Conservation (phyloP, 1,140 invertebrate genomes). For the Thalassaphorura encarpata region DNA sequence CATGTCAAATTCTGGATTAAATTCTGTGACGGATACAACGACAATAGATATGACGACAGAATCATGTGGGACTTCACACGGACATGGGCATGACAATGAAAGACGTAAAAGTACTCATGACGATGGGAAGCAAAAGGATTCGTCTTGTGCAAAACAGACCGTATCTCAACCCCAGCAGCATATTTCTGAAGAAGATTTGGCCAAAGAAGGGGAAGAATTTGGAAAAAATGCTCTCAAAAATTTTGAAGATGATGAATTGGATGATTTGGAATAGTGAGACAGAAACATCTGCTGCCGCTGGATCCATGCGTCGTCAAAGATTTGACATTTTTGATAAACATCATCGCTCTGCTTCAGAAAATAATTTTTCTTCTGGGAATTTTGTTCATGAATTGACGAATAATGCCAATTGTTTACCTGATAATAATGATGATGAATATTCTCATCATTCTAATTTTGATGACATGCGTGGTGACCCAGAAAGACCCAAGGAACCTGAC, state of each 20-base stretch:
- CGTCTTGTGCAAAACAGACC: too few species aligned
- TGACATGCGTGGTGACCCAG: conserved; percentile 22
- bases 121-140: background rate
- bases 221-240: conserved; percentile 12
- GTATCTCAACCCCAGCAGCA: conserved; percentile 1
- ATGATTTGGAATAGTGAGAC: conserved; percentile 1
- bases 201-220: conserved; percentile 9
- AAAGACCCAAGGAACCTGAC: conserved; percentile 29
- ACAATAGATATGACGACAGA: background rate
- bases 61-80: background rate
- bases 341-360: background rate
- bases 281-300: too few species aligned
- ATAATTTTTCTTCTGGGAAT: background rate
- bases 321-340: background rate
- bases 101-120: background rate
- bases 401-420: background rate
- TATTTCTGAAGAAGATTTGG: conserved; percentile 10
- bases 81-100: background rate
- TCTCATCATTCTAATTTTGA: conserved; percentile 21
- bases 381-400: conserved; percentile 2
- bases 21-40: background rate
- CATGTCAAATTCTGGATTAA: background rate
- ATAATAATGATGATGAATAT: conserved; percentile 12
- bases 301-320: background rate
- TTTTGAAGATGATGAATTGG: conserved; percentile 12